Conservation (phyloP, 1,140 invertebrate species). For the Drosophila repletoides region DNA sequence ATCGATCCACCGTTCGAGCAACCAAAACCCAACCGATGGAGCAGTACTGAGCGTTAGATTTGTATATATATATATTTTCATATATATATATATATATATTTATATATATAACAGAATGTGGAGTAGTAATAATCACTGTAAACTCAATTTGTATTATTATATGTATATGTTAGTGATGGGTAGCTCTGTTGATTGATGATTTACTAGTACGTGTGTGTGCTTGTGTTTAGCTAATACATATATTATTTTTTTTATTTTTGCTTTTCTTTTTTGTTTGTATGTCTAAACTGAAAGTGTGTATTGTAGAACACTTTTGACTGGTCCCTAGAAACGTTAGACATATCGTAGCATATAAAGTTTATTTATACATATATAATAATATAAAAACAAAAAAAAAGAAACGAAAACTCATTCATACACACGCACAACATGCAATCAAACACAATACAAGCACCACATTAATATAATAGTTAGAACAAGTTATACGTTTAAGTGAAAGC, state of each 20-base stretch:
- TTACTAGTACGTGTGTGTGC: background rate
- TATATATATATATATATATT: background rate
- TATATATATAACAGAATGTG: background rate
- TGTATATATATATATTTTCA: background rate
- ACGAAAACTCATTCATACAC: background rate
- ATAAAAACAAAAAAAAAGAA: background rate
- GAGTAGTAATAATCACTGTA: constrained; percentile 11
- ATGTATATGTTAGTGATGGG: constrained; percentile 9
- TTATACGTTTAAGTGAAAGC: constrained; percentile 26
- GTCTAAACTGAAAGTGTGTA: constrained; percentile 23
- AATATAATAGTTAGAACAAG: constrained; percentile 22
- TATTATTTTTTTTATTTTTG: constrained; percentile 2
- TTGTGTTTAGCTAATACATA: background rate
- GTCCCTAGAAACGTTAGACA: constrained; percentile 25
- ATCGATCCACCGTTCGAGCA: background rate
- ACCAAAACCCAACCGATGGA: background rate
- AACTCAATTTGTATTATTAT: constrained; percentile 48
- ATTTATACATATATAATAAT: background rate
- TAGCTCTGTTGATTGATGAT: background rate
- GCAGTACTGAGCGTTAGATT: constrained; percentile 23
- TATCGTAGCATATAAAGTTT: constrained; percentile 24
- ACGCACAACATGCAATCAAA: background rate
- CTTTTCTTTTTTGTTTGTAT: constrained; percentile 5
- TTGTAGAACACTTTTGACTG: constrained; percentile 35
- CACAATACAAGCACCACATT: background rate